Percentiles rank a stretch among this genome's conserved stretches.
Conservation (phyloP, 2,113 vertebrate genomes). For the Chrysochloris asiatica region DNA sequence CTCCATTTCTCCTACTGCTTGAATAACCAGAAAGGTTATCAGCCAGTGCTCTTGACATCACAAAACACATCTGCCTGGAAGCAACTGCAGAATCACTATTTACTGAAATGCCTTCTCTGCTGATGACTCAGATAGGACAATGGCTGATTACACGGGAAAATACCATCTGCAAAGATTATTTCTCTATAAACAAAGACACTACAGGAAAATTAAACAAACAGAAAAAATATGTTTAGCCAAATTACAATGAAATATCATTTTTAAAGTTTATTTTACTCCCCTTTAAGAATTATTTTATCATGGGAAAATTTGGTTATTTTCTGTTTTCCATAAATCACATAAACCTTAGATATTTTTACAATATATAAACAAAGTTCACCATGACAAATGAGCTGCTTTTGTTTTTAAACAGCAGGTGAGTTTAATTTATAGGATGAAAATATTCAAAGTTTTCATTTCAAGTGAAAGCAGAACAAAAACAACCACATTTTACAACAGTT, state of each 20-base stretch:
- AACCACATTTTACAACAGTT: neutral
- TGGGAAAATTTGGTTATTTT: constrained; percentile 35
- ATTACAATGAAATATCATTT: constrained; percentile 25
- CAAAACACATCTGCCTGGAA: constrained; percentile 45
- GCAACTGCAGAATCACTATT: neutral
- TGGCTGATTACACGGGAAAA: constrained; percentile 55
- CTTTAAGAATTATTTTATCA: neutral
- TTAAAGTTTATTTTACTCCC: neutral
- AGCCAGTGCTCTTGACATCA: constrained; percentile 21
- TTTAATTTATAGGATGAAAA: neutral
- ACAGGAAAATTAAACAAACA: constrained; percentile 48
- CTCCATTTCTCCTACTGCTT: neutral
- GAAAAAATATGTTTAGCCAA: constrained; percentile 10
- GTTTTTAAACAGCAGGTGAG: neutral
- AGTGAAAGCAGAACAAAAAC: constrained; percentile 29
- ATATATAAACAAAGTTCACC: neutral
- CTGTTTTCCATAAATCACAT: constrained; percentile 19
- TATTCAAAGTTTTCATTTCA: neutral
- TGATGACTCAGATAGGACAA: constrained; percentile 44
- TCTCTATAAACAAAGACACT: constrained; percentile 51
- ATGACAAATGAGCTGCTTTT: neutral
- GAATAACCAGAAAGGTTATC: constrained; percentile 32
- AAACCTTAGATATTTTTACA: neutral
- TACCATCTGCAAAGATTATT: constrained; percentile 45
- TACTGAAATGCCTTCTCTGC: constrained; percentile 38